A percentile compares a stretch with the other conserved stretches of the same genome.
phyloP scores from a whole-genome alignment of 2,888 invertebrate genomes.

The Aquatica leii region DNA sequence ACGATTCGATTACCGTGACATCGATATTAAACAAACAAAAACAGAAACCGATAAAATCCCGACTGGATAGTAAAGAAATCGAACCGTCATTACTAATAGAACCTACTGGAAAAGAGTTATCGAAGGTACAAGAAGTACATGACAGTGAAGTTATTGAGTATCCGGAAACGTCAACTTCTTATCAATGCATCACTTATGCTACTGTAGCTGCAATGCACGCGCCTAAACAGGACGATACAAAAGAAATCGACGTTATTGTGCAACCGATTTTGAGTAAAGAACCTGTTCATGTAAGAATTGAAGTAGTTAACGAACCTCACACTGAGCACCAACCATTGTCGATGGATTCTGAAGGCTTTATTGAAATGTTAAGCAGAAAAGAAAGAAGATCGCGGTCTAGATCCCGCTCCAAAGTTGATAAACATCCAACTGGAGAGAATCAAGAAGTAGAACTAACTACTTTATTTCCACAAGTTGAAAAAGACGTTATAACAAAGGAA shows the following conservation, averaged over 20 bases:
- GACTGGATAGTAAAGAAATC: too few species aligned
- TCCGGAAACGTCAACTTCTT: neutral
- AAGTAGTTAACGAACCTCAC: slow-evolving; percentile 36
- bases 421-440: too few species aligned
- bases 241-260: neutral
- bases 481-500: neutral
- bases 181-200: slow-evolving; percentile 24
- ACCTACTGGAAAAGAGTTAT: too few species aligned
- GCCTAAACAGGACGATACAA: slow-evolving; percentile 2
- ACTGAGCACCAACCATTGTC: slow-evolving; percentile 28
- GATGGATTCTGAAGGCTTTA: slow-evolving; percentile 49
- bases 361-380: slow-evolving; percentile 44
- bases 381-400: slow-evolving; percentile 48
- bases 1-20: too few species aligned
- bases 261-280: slow-evolving; percentile 37
- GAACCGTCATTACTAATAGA: too few species aligned
- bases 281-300: slow-evolving; percentile 18
- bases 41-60: too few species aligned
- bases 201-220: slow-evolving; percentile 23
- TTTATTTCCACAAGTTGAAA: neutral
- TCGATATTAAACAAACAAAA: too few species aligned
- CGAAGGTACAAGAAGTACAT: too few species aligned
- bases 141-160: too few species aligned
- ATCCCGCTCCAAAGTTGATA: slow-evolving; percentile 28
- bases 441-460: neutral